phyloP scores from a whole-genome alignment of 2,113 vertebrate species.

The Erinaceus europaeus region DNA sequence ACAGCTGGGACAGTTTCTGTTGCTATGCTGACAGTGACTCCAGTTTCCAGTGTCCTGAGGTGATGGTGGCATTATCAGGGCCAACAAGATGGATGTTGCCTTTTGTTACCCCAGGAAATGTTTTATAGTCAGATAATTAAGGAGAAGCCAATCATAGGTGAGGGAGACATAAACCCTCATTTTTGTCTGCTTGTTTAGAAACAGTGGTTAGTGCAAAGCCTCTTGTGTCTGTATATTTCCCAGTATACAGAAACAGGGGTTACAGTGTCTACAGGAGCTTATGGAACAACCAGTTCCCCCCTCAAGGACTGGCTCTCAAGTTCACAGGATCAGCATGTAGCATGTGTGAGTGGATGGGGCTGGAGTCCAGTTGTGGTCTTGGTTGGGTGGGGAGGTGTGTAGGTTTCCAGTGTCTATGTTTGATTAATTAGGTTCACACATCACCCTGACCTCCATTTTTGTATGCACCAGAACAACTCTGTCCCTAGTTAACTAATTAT shows the following conservation, averaged over 20 bases:
- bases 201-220: background rate
- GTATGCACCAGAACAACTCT: too few relatives aligned
- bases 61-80: background rate
- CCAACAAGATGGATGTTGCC: background rate
- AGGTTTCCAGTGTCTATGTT: background rate
- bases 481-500: too few relatives aligned
- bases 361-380: background rate
- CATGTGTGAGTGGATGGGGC: background rate
- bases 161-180: background rate
- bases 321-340: background rate
- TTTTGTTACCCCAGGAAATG: background rate
- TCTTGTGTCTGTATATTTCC: slow-evolving; percentile 19
- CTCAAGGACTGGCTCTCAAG: background rate
- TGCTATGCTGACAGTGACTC: slow-evolving; percentile 30
- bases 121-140: background rate
- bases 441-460: background rate
- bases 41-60: background rate
- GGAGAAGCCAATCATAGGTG: background rate
- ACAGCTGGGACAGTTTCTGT: background rate
- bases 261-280: slow-evolving; percentile 22
- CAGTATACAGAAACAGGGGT: slow-evolving; percentile 8
- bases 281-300: background rate
- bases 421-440: background rate
- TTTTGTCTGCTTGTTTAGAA: background rate
- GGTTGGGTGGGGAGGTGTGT: background rate